Evolutionary conservation across 2,797 vertebrate species (phyloP), one percentile per base, ranked within the genome.

Genomic region (Enteromius paludinosus): DNA sequence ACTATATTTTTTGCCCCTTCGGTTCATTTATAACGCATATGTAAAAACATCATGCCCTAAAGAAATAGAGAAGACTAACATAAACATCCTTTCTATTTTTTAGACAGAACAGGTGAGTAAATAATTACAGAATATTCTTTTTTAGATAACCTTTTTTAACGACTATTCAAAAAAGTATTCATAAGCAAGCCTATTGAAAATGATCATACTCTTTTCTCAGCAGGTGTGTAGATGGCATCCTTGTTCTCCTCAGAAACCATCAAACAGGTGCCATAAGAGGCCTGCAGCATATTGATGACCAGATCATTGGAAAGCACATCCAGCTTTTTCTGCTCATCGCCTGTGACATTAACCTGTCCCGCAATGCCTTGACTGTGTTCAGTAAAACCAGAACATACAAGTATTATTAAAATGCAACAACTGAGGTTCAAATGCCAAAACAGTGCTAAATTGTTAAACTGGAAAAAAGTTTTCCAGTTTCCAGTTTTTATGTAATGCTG

Each of bases 261-360:
- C 84, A 97, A 94, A 3, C 97, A 98, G 81, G 96, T 97, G 87
- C 96, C 88, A 86, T 96, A 99, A 86, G 98, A 98, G 12, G 97
- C 95, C 88, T 92, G 95, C n/a, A 99, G 94, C 97, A 99, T 98
- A 88, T 99, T 99, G 91, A 98, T 96, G 71, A 98, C 93, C 92
- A 99, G 91, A 71, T 95, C 90, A 45, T 98, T 99, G 41, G 98
- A 99, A 64, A 99, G 89, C 8, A 99, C 94, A 5, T 99, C 98
- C 93, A 99, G 92, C 88, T 99, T 99, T 93, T 99, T 99, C 93
- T 96, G 95, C 1, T 99, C 96, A 0, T 98, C 98, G 0, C 98
- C 98, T 0, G 98, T 99, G 90, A 98, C 96, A 0, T 99, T 99
- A 82, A 98, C 93, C 0, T 94, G 94, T 23, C 98, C 98, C 0